Evolutionary conservation across 2,113 vertebrate genomes (phyloP), one percentile per base, ranked within the genome.

Genomic region (Oxyruncus cristatus): DNA sequence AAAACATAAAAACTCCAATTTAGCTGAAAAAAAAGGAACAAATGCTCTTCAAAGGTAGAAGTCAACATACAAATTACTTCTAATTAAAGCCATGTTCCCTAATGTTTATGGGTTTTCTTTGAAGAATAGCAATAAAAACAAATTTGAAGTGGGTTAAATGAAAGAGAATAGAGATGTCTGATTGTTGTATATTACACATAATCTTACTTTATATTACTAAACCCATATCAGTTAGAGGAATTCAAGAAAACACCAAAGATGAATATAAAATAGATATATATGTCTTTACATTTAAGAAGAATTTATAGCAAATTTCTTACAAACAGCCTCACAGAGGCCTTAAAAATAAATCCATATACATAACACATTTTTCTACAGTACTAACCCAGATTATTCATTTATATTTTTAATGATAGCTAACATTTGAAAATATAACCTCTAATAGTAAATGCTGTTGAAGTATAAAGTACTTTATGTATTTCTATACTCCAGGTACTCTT

Each of bases 51-150:
- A 97, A 97, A 98, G 96, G 94, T 97, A 93, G 93, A 96, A 97
- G 97, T 95, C 96, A 92, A 97, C 94, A 97, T 94, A 96, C 90
- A 97, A 97, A 98, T 97, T 96, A 96, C 96, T 95, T 96, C 96
- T 97, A 98, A 98, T 98, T 97, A 97, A 97, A 97, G 95, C 95
- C 95, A 92, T 37, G 93, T 92, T 97, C 95, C 94, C 89, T 97
- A 96, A 97, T 82, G 93, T 97, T 98, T 95, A 83, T 95, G 91
- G 92, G 92, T 83, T 97, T 98, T 96, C 95, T 97, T 92, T 93
- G 96, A 96, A 96, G 53, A 74, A 94, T 26, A 92, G 89, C 90
- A 94, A 96, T 94, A 93, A 93, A 93, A 95, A 5, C 65, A 89
- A 93, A 97, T 97, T 56, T 89, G 77, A 89, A 97, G 81, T n/a